Conservation (phyloP, 2,888 invertebrate genomes). For the Nasonovia ribisnigri region DNA sequence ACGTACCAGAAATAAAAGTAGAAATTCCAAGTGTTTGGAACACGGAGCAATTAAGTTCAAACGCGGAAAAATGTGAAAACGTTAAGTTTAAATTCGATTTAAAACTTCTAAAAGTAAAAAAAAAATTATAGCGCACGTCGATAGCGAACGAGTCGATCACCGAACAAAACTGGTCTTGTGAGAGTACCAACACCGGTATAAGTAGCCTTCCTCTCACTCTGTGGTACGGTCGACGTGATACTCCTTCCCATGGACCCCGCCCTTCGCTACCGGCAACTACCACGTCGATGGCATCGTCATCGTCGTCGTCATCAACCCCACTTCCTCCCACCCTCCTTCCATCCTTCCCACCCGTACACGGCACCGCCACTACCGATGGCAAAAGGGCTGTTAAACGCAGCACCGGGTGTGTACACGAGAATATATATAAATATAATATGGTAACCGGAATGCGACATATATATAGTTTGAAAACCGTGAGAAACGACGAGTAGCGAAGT, state of each 20-base stretch:
- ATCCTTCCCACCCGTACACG: background rate
- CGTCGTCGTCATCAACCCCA: conserved; percentile 3
- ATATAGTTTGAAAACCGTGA: background rate
- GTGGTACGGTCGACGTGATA: background rate
- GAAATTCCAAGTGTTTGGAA: conserved; percentile 33
- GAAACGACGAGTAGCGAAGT: background rate
- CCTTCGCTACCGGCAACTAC: conserved; percentile 15
- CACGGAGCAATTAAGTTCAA: background rate
- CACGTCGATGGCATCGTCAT: background rate
- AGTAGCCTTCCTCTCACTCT: conserved; percentile 14
- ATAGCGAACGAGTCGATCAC: background rate
- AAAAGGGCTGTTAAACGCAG: conserved; percentile 22
- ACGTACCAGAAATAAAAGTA: conserved; percentile 40
- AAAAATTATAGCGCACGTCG: background rate
- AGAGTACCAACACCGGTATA: conserved; percentile 44
- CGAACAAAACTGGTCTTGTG: conserved; percentile 53
- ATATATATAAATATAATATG: background rate
- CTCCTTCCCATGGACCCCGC: conserved; percentile 52
- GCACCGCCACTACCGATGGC: background rate
- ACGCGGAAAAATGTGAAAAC: background rate
- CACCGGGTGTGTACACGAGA: background rate
- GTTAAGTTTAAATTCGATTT: background rate
- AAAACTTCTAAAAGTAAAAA: background rate
- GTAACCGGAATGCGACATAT: background rate
- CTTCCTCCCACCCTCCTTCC: background rate